Evolutionary conservation across 2,113 vertebrate species (phyloP).

Genomic region (Holacanthus passer): DNA sequence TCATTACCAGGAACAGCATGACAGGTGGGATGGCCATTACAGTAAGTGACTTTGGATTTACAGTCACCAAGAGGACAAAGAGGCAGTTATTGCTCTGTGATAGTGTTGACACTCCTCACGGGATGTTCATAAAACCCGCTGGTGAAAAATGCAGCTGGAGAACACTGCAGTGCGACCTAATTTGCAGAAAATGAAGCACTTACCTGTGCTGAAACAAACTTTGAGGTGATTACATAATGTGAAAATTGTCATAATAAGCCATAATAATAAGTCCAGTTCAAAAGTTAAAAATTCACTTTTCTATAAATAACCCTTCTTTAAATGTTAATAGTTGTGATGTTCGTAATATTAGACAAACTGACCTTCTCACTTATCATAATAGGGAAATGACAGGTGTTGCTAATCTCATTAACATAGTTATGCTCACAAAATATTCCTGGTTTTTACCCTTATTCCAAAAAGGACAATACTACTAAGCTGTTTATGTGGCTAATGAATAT

Average conservation of each 20-base stretch:
- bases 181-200: background rate
- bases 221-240: background rate
- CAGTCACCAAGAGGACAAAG: background rate
- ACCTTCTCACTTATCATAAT: no score
- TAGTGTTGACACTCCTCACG: slow-evolving; percentile 45
- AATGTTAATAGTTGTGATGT: no score
- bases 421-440: no score
- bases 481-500: no score
- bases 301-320: no score
- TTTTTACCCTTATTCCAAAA: no score
- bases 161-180: background rate
- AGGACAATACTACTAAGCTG: no score
- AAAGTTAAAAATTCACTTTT: background rate
- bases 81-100: slow-evolving; percentile 34
- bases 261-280: background rate
- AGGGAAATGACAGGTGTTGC: no score
- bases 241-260: background rate
- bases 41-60: slow-evolving; percentile 71
- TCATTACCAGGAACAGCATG: slow-evolving; percentile 39
- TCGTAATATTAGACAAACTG: no score
- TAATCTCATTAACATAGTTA: no score
- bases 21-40: slow-evolving; percentile 32
- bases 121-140: slow-evolving; percentile 50
- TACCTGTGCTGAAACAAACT: background rate
- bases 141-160: background rate